Evolutionary conservation across 2,888 invertebrate genomes (phyloP), one percentile per base, ranked within the genome.

Genomic region (Bimastos eiseni): DNA sequence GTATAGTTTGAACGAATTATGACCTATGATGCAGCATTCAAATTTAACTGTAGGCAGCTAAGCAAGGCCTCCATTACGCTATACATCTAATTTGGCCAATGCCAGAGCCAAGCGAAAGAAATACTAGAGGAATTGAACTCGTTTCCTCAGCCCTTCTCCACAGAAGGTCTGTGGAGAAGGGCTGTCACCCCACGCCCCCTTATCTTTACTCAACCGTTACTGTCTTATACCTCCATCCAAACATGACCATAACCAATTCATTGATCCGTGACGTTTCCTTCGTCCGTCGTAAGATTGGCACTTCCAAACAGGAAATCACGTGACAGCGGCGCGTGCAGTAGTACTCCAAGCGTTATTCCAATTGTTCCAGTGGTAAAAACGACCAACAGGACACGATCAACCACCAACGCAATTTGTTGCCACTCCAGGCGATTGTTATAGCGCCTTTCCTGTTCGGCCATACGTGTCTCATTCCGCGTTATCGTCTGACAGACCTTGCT

Each of bases 401-500:
- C 96, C 30, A 98, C 97, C 90, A 98, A 96, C 1, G 98, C 97
- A 92, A 94, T 93, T 91, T 95, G 95, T 92, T 95, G 94, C 98
- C 98, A 98, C 94, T 98, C 98, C 91, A 97, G 95, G 94, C 97
- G 97, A 91, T 97, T 97, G 89, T 97, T 96, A 93, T 98, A 97
- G 90, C 97, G 96, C 90, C 97, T 96, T 94, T 98, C 97, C 94
- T 97, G 97, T 93, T 3, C 90, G 17, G 70, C 37, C 37, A 89
- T 33, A 1, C 90, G 44, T 21, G 30, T 0, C 55, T 89, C 90
- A 37, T 89, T 44, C 34, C 34, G 30, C 17, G n/a, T 24, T 0
- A 89, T 55, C 33, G 90, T 86, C 86, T 86, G 86, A 19, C 86
- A 86, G 17, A 86, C 86, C 17, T 37, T 86, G 17, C 19, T 86